Percentiles rank a stretch among this genome's conserved stretches.
phyloP scores from a whole-genome alignment of 92 coral and sea anemone genomes.

The Parazoanthus atlanticus region DNA sequence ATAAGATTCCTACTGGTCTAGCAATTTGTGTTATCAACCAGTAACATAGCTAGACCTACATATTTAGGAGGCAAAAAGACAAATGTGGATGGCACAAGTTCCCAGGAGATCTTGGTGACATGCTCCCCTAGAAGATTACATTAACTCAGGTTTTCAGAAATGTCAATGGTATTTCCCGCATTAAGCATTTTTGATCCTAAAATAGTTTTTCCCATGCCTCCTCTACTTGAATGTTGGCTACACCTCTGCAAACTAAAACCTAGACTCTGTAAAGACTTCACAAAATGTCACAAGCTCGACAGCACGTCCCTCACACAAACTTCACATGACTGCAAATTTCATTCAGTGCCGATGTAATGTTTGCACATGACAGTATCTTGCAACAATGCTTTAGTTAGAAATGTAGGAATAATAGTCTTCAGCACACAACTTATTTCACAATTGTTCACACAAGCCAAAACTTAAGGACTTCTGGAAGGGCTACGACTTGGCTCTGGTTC shows the following conservation, averaged over 20 bases:
- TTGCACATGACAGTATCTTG: background rate
- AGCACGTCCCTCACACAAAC: background rate
- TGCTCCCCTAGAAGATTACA: too few relatives aligned
- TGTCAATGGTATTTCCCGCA: background rate
- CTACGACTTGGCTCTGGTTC: slow-evolving; percentile 63
- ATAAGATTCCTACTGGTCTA: too few relatives aligned
- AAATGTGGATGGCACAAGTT: too few relatives aligned
- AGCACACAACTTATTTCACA: background rate
- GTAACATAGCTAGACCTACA: too few relatives aligned
- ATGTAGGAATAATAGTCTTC: background rate
- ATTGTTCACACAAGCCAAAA: background rate
- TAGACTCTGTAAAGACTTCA: background rate
- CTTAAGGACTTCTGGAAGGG: slow-evolving; percentile 57
- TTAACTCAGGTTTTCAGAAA: background rate
- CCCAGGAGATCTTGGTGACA: too few relatives aligned
- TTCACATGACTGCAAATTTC: background rate
- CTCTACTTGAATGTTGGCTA: background rate
- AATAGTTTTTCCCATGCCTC: background rate
- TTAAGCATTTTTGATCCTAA: too few relatives aligned
- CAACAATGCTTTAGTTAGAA: background rate
- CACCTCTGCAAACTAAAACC: background rate
- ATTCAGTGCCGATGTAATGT: background rate
- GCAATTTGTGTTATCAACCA: too few relatives aligned
- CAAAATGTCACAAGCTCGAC: background rate
- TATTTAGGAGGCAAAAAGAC: too few relatives aligned